Percentiles rank a stretch among this genome's conserved stretches.
These are phyloP conservation scores for Sarcoramphus papa DNA, from an alignment of 2,797 vertebrate species.

Conservation along the genomic window DNA sequence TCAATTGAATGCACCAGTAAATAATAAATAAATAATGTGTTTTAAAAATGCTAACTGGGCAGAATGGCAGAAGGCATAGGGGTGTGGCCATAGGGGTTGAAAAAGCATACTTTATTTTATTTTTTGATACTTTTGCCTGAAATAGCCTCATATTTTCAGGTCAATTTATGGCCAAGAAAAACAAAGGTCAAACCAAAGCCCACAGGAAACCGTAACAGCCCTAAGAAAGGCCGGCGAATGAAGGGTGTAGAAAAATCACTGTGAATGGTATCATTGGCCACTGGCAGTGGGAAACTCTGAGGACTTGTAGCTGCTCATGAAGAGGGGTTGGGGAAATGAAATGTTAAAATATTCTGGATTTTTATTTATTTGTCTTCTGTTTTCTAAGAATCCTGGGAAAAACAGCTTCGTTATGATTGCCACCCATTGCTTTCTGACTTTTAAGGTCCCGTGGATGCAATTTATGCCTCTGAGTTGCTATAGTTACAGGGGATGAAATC, in stretches of 20 bases:
- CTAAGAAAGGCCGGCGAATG: conserved; percentile 20
- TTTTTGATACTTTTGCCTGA: conserved; percentile 40
- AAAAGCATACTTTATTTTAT: conserved; percentile 10
- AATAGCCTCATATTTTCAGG: conserved; percentile 58
- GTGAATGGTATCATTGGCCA: conserved; percentile 47
- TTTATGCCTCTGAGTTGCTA: conserved; percentile 13
- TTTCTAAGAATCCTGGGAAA: conserved; percentile 60
- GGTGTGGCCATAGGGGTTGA: background rate
- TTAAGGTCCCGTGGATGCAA: background rate
- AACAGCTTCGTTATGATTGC: conserved; percentile 9
- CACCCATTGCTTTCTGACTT: conserved; percentile 42
- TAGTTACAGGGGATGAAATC: background rate
- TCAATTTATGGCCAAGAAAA: conserved; percentile 49
- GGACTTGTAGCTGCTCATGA: background rate
- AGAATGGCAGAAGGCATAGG: conserved; percentile 1
- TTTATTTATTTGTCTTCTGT: conserved; percentile 44
- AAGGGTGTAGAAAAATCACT: conserved; percentile 29
- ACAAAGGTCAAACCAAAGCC: conserved; percentile 44
- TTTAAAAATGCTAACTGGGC: background rate
- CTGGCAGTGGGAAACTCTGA: conserved; percentile 47
- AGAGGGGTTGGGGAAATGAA: conserved; percentile 2
- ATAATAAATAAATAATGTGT: background rate
- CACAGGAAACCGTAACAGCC: conserved; percentile 47
- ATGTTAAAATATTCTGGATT: conserved; percentile 49
- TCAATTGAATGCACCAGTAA: background rate